phyloP scores from a whole-genome alignment of 2,113 vertebrate species.

The Capreolus pygargus region DNA sequence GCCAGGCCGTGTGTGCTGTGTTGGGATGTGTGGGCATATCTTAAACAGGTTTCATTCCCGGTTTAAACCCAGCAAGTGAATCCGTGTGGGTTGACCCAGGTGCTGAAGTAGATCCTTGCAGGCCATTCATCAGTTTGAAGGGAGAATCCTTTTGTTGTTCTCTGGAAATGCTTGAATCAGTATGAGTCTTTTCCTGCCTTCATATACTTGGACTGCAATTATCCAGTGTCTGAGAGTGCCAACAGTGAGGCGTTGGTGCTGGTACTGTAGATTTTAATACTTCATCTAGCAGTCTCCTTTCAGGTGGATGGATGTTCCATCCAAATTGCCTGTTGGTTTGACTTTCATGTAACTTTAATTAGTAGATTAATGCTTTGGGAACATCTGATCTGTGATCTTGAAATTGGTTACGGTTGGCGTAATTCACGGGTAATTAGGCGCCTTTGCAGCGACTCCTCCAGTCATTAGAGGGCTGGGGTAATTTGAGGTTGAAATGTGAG shows the following conservation, averaged over 20 bases:
- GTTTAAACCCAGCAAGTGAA: background rate
- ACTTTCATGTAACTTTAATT: conserved; percentile 69
- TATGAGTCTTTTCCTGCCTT: background rate
- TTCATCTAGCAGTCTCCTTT: background rate
- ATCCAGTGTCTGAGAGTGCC: background rate
- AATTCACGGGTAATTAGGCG: conserved; percentile 54
- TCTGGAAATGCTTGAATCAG: background rate
- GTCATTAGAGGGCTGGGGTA: conserved; percentile 23
- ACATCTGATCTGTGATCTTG: conserved; percentile 41
- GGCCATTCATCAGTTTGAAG: background rate
- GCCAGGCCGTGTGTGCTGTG: background rate
- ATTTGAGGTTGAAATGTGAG: conserved; percentile 41
- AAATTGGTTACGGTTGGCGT: conserved; percentile 35
- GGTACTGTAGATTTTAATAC: background rate
- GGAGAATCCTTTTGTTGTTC: conserved; percentile 23
- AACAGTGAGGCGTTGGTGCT: background rate
- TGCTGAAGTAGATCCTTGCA: background rate
- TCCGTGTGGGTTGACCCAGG: background rate
- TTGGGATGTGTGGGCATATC: background rate
- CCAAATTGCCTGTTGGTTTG: conserved; percentile 53
- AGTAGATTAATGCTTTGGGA: conserved; percentile 67
- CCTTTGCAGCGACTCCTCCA: background rate
- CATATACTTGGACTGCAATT: background rate
- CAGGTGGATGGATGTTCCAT: conserved; percentile 32
- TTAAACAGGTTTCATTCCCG: background rate